Base-by-base conservation (phyloP, 1,140 invertebrate species). In the Lasioglossum albipes region DNA sequence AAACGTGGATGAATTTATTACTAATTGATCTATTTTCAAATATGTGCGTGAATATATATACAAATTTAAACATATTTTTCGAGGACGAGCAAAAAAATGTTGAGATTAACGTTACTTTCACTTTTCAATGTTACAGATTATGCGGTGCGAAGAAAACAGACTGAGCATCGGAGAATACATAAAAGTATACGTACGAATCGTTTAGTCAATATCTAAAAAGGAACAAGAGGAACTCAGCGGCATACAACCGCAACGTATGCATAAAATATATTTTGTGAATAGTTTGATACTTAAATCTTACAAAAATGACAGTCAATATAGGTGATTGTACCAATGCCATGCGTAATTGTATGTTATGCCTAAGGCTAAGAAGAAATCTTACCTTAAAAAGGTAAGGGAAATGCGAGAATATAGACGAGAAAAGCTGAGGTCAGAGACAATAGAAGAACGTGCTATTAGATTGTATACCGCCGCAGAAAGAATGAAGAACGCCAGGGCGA, bases 401-500 rank as follows among this genome's bases (percentile, higher is more conserved):
- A 90, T 90, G 88, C 79, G 79, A 80, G 84, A 88, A 36, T 86
- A 87, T 77, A 82, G 83, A 85, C 79, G 89, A 71, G 68, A 87
- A 36, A 85, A 82, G 80, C 77, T 86, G 72, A 93, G 92, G 89
- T 91, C 91, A 68, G 92, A 93, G 85, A 90, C 87, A 69, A 84
- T 90, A 65, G 91, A 93, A 67, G 92, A 93, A 77, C 89, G 91
- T 65, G 89, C 90, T 66, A 71, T 91, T 41, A 91, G 90, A 89
- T 66, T 93, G 67, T 90, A 89, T 62, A 87, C 88, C 22, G 83
- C 87, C 74, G 90, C 88, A 13, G 92, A 93, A 61, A 92, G 91
- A 74, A 93, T 93, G 92, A 93, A 93, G 82, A 92, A 92, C 68
- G 90, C 89, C 0, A 88, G 93, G 36, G 88, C 91, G 0, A 93